Conservation (phyloP, 2,888 invertebrate genomes). For the Torymus aiolomorphi region DNA sequence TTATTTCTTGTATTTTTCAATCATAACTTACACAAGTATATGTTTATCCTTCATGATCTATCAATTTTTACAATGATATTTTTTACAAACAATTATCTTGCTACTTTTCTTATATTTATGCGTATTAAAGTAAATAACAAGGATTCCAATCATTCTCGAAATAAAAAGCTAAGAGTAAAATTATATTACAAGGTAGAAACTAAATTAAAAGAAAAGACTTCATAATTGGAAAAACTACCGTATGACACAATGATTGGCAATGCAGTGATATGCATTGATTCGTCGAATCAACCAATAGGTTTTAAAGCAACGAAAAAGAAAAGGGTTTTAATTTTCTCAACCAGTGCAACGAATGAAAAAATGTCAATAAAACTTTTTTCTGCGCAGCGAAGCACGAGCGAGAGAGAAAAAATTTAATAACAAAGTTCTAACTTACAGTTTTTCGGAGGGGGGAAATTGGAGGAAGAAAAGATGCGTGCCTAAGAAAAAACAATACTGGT, state of each 20-base stretch:
- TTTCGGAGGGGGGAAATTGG: conserved; percentile 7
- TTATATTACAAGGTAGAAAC: conserved; percentile 9
- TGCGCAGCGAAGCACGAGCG: conserved; percentile 19
- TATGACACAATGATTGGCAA: conserved; percentile 13
- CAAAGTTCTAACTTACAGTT: conserved; percentile 16
- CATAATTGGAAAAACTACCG: conserved; percentile 14
- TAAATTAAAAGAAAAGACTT: conserved; percentile 14
- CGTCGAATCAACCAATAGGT: neutral
- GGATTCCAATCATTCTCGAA: conserved; percentile 1
- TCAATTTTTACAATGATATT: conserved; percentile 19
- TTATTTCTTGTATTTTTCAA: conserved; percentile 24
- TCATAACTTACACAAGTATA: conserved; percentile 18
- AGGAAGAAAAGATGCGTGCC: conserved; percentile 44
- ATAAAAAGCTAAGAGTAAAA: conserved; percentile 11
- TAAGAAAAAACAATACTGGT: conserved; percentile 56
- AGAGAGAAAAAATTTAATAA: conserved; percentile 15
- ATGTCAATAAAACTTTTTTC: conserved; percentile 34
- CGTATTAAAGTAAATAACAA: conserved; percentile 22
- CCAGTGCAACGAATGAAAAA: neutral
- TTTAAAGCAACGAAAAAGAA: conserved; percentile 2
- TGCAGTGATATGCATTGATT: conserved; percentile 1
- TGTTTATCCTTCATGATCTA: conserved; percentile 17
- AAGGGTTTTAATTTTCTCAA: neutral
- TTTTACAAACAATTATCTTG: conserved; percentile 38
- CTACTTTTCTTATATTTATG: neutral